Percentiles rank a stretch among this genome's conserved stretches.
phyloP scores from a whole-genome alignment of 2,113 vertebrate genomes.

The Sphaerodactylus townsendi region DNA sequence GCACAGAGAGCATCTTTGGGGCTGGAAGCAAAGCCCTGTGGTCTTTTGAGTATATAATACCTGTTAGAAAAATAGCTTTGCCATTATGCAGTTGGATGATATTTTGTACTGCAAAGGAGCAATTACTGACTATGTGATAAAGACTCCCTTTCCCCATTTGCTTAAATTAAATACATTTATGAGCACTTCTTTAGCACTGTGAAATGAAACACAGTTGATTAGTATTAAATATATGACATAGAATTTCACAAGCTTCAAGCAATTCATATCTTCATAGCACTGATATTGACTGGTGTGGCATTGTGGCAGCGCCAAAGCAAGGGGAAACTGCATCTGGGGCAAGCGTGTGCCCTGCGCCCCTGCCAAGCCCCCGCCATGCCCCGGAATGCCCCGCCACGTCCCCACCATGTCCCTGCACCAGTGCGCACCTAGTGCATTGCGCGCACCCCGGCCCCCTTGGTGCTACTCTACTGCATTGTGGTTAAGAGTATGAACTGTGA shows the following conservation, averaged over 20 bases:
- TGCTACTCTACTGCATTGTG: too few relatives aligned
- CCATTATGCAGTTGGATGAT: slow-evolving; percentile 52
- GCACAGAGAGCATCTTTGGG: slow-evolving; percentile 51
- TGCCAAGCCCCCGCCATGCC: too few relatives aligned
- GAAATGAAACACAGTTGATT: slow-evolving; percentile 29
- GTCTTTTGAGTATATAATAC: slow-evolving; percentile 48
- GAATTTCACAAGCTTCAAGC: slow-evolving; percentile 32
- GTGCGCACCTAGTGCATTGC: too few relatives aligned
- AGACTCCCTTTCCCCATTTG: slow-evolving; percentile 42
- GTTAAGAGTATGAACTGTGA: neutral
- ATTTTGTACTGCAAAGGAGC: slow-evolving; percentile 39
- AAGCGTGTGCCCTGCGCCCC: too few relatives aligned
- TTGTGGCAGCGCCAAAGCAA: too few relatives aligned
- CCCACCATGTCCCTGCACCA: too few relatives aligned
- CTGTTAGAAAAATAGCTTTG: slow-evolving; percentile 55
- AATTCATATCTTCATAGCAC: slow-evolving; percentile 31
- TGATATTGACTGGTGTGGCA: neutral
- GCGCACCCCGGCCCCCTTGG: too few relatives aligned
- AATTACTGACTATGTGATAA: slow-evolving; percentile 47
- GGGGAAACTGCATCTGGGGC: too few relatives aligned
- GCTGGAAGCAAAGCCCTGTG: slow-evolving; percentile 44
- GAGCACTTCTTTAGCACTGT: slow-evolving; percentile 17
- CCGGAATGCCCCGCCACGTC: too few relatives aligned
- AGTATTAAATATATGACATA: slow-evolving; percentile 39
- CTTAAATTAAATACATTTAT: slow-evolving; percentile 23